phyloP scores from a whole-genome alignment of 2,888 invertebrate species.

The Drosophila lacicola region DNA sequence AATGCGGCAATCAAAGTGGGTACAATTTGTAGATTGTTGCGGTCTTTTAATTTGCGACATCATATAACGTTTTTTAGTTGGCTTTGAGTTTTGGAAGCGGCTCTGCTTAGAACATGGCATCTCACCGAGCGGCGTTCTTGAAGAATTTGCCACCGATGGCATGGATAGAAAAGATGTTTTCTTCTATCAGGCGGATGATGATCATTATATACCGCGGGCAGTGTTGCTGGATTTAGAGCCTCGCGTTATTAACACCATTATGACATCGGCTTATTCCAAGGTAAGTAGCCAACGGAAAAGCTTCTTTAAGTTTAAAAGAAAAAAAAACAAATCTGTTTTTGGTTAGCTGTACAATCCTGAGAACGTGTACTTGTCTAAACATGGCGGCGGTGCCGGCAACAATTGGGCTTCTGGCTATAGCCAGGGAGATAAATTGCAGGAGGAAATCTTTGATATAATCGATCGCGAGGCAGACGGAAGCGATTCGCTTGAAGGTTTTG shows the following conservation, averaged over 20 bases:
- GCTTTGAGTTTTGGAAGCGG: constrained; percentile 99
- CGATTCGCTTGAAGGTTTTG: constrained; percentile 99
- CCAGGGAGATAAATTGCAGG: constrained; percentile 96
- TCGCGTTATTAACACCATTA: constrained; percentile 97
- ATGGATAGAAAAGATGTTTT: constrained; percentile 99
- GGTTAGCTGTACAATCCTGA: constrained; percentile 97
- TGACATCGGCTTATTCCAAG: constrained; percentile 97
- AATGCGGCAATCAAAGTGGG: constrained; percentile 99
- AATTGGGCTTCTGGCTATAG: constrained; percentile 99
- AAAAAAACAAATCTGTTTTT: background rate
- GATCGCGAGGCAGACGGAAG: constrained; percentile 99
- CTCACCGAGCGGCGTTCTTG: constrained; percentile 97
- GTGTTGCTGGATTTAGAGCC: constrained; percentile 98
- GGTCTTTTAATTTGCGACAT: background rate
- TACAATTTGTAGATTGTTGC: constrained; percentile 37
- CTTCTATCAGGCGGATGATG: constrained; percentile 99
- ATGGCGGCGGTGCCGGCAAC: constrained; percentile 99
- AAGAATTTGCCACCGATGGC: constrained; percentile 95
- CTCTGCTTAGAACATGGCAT: constrained; percentile 99
- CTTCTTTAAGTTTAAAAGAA: background rate
- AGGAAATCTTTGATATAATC: constrained; percentile 99
- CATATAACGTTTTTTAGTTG: constrained; percentile 86
- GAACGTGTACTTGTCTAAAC: constrained; percentile 98
- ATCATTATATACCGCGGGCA: constrained; percentile 98
- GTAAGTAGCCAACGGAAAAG: constrained; percentile 83